phyloP scores from a whole-genome alignment of 2,888 invertebrate genomes.

The Lasioglossum marginatum region DNA sequence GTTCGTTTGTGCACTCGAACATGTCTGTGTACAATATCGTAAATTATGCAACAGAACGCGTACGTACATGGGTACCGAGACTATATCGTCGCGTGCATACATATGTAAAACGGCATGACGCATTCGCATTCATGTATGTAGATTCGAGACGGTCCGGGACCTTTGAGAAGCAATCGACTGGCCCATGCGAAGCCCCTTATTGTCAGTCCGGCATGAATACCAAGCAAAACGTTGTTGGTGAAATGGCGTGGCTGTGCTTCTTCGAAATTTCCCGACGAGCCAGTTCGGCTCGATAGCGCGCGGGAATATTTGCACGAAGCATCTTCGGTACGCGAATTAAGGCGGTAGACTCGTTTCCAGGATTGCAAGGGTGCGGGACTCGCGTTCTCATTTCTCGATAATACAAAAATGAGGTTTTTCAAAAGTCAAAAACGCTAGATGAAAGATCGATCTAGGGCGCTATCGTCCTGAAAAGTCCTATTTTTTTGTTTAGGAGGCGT shows the following conservation, averaged over 20 bases:
- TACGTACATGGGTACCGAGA: conserved; percentile 35
- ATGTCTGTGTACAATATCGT: conserved; percentile 40
- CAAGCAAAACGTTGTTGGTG: conserved; percentile 31
- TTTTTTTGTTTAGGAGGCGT: too few species aligned
- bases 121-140: conserved; percentile 72
- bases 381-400: too few species aligned
- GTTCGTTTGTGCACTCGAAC: conserved; percentile 28
- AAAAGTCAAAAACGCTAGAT: too few species aligned
- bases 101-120: conserved; percentile 70
- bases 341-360: too few species aligned
- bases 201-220: conserved; percentile 51
- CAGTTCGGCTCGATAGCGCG: background rate
- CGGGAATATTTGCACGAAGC: background rate
- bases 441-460: too few species aligned
- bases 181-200: conserved; percentile 44
- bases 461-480: too few species aligned
- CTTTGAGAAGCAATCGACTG: conserved; percentile 67
- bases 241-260: conserved; percentile 20
- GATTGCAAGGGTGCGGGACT: too few species aligned
- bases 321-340: background rate
- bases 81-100: conserved; percentile 60
- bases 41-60: conserved; percentile 61
- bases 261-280: conserved; percentile 31
- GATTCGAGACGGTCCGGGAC: conserved; percentile 64
- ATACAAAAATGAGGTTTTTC: too few species aligned